Conservation (phyloP, 2,113 vertebrate species). For the Anolis sagrei region DNA sequence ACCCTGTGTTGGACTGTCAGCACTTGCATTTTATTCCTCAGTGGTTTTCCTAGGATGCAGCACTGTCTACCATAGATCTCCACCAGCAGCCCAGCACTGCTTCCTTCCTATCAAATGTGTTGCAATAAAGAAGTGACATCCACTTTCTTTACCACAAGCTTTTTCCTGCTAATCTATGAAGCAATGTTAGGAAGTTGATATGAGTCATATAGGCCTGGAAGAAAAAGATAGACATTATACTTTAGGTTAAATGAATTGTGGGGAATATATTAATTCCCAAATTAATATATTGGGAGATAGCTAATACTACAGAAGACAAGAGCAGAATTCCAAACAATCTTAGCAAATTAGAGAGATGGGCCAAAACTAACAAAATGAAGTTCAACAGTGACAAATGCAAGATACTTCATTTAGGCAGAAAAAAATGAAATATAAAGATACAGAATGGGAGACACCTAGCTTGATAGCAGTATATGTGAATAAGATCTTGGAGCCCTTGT, state of each 20-base stretch:
- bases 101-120: background rate
- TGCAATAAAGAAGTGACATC: background rate
- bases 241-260: background rate
- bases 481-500: too few species aligned
- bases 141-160: background rate
- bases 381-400: too few species aligned
- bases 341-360: too few species aligned
- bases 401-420: too few species aligned
- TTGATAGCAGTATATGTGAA: too few species aligned
- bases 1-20: background rate
- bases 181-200: background rate
- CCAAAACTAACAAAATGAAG: too few species aligned
- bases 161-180: background rate
- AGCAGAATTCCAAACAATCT: too few species aligned
- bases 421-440: too few species aligned
- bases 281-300: too few species aligned
- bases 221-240: background rate
- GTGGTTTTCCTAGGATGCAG: background rate
- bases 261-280: background rate
- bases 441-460: too few species aligned
- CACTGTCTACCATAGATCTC: background rate
- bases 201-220: background rate
- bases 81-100: background rate
- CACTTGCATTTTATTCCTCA: background rate
- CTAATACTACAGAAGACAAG: too few species aligned